Evolutionary conservation across 35 echinoderm and acorn worm genomes (phyloP).

Genomic region (Chiridota heheva): DNA sequence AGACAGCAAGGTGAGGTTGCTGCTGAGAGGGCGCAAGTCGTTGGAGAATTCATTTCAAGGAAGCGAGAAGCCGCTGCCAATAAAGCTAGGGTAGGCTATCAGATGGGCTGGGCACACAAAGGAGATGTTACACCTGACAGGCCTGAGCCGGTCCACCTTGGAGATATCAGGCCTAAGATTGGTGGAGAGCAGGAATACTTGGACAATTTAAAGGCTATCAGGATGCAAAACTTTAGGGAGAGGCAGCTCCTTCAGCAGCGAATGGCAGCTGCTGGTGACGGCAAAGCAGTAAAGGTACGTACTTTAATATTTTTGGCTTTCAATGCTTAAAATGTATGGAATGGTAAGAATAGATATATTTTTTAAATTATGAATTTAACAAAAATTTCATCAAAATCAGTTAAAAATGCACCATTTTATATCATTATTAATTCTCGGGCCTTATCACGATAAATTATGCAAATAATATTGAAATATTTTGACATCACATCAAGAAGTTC

Average conservation of each 20-base stretch:
- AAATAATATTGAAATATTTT: too few species aligned
- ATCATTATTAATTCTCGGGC: background rate
- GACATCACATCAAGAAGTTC: too few species aligned
- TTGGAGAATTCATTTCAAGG: slow-evolving; percentile 76
- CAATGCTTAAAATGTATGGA: background rate
- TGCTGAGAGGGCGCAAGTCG: slow-evolving; percentile 75
- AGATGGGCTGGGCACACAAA: slow-evolving; percentile 45
- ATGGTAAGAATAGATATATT: background rate
- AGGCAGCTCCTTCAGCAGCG: slow-evolving; percentile 73
- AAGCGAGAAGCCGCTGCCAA: slow-evolving; percentile 91
- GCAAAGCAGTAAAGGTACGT: slow-evolving; percentile 60
- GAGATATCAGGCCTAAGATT: background rate
- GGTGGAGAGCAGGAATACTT: slow-evolving; percentile 62
- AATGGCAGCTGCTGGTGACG: slow-evolving; percentile 14
- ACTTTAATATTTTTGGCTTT: too few species aligned
- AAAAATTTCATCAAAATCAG: background rate
- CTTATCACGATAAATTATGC: too few species aligned
- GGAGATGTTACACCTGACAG: slow-evolving; percentile 21
- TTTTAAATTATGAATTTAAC: background rate
- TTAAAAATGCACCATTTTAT: background rate
- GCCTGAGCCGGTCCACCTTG: slow-evolving; percentile 12
- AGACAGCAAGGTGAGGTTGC: too few species aligned
- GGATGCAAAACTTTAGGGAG: slow-evolving; percentile 96
- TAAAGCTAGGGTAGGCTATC: slow-evolving; percentile 73
- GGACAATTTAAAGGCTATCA: slow-evolving; percentile 81